phyloP scores from a whole-genome alignment of 2,888 invertebrate genomes.

The Glomeris marginata region DNA sequence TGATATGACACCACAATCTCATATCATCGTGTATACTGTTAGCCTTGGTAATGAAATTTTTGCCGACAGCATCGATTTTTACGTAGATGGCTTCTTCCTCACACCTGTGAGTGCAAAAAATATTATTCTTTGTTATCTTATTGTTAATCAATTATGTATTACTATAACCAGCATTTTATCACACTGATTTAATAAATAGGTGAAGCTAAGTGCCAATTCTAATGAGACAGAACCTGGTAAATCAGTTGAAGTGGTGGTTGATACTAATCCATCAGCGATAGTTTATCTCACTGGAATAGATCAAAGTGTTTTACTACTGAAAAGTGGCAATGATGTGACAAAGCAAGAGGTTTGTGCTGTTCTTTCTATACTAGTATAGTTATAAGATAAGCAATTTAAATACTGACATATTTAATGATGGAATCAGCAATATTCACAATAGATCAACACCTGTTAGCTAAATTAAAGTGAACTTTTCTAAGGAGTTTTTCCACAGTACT shows the following conservation, averaged over 20 bases:
- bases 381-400: too few relatives aligned
- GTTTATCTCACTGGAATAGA: conserved; percentile 35
- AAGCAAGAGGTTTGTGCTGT: conserved; percentile 26
- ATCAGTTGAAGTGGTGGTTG: conserved; percentile 27
- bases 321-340: conserved; percentile 36
- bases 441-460: too few relatives aligned
- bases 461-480: too few relatives aligned
- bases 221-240: conserved; percentile 27
- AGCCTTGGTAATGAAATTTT: conserved; percentile 30
- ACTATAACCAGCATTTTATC: too few relatives aligned
- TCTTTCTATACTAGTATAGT: too few relatives aligned
- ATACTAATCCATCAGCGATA: conserved; percentile 31
- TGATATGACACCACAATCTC: conserved; percentile 28
- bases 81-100: conserved; percentile 30
- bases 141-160: too few relatives aligned
- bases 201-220: conserved; percentile 21
- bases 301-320: conserved; percentile 35
- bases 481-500: not conserved
- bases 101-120: conserved; percentile 22
- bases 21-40: conserved; percentile 31
- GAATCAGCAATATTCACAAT: too few relatives aligned
- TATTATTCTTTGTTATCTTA: not conserved
- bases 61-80: conserved; percentile 34
- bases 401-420: too few relatives aligned
- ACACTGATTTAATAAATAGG: too few relatives aligned